Conservation (phyloP, 2,797 vertebrate species). For the Calcarius lapponicus region DNA sequence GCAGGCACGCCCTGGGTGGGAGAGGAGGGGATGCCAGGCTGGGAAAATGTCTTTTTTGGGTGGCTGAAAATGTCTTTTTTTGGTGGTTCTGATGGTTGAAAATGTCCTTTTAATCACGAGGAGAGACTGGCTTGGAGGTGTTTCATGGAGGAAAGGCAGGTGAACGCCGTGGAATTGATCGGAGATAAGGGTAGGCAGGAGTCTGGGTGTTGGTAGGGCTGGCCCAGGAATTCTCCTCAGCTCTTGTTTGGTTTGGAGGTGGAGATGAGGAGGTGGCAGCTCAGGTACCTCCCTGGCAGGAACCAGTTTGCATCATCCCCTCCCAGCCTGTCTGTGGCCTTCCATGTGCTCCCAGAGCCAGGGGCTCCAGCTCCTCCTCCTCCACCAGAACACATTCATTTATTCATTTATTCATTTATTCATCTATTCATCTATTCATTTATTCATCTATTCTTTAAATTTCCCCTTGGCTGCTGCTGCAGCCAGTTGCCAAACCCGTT, state of each 20-base stretch:
- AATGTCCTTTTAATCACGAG: background rate
- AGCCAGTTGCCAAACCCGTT: background rate
- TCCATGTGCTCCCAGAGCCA: background rate
- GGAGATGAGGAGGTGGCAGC: background rate
- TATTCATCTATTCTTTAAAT: background rate
- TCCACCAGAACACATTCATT: rapidly evolving
- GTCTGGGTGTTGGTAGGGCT: background rate
- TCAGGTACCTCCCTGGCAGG: background rate
- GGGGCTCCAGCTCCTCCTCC: background rate
- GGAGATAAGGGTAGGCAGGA: background rate
- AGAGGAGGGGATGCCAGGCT: background rate
- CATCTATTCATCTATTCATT: background rate
- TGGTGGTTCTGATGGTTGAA: background rate
- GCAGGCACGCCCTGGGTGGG: background rate
- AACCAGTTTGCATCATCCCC: background rate
- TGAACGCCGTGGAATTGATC: background rate
- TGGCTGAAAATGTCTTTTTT: background rate
- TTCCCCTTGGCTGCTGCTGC: background rate
- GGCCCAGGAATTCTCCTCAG: background rate
- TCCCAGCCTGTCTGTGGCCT: background rate
- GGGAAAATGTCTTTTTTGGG: background rate
- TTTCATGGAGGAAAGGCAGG: background rate
- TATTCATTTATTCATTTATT: background rate
- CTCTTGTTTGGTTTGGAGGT: background rate
- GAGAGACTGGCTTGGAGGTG: background rate